These are phyloP conservation scores for Tryphoninae sp. DNA, from an alignment of 2,888 invertebrate species.

Conservation along the genomic window DNA sequence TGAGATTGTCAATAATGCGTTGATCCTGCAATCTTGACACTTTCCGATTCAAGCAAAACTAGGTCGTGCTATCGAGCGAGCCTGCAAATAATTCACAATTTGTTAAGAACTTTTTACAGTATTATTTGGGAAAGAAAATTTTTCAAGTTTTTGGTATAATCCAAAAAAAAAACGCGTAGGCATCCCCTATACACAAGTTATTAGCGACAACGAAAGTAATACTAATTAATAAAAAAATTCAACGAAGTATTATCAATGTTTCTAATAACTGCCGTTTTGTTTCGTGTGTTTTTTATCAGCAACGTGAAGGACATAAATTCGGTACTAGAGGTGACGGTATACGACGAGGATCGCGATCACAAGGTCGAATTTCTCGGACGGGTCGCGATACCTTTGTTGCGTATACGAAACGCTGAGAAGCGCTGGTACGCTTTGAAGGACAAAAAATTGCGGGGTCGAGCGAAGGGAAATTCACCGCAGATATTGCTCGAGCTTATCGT, in stretches of 20 bases:
- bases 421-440: conserved; percentile 98
- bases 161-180: too few relatives aligned
- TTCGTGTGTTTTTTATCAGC: conserved; percentile 80
- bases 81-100: neutral
- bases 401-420: conserved; percentile 94
- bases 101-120: neutral
- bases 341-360: conserved; percentile 98
- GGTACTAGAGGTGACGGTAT: conserved; percentile 96
- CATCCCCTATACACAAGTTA: too few relatives aligned
- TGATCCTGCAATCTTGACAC: too few relatives aligned
- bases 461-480: conserved; percentile 96
- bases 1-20: too few relatives aligned
- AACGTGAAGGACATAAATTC: conserved; percentile 98
- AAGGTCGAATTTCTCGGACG: conserved; percentile 99
- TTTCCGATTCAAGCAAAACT: too few relatives aligned
- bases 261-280: too few relatives aligned
- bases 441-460: conserved; percentile 93
- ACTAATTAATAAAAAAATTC: too few relatives aligned
- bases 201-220: too few relatives aligned
- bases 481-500: conserved; percentile 96
- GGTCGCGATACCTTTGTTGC: conserved; percentile 92
- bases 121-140: too few relatives aligned
- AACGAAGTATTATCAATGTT: too few relatives aligned
- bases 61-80: too few relatives aligned
- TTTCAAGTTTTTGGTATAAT: conserved; percentile 65